Evolutionary conservation across 2,888 invertebrate genomes (phyloP).

Genomic region (Melanophora roralis): DNA sequence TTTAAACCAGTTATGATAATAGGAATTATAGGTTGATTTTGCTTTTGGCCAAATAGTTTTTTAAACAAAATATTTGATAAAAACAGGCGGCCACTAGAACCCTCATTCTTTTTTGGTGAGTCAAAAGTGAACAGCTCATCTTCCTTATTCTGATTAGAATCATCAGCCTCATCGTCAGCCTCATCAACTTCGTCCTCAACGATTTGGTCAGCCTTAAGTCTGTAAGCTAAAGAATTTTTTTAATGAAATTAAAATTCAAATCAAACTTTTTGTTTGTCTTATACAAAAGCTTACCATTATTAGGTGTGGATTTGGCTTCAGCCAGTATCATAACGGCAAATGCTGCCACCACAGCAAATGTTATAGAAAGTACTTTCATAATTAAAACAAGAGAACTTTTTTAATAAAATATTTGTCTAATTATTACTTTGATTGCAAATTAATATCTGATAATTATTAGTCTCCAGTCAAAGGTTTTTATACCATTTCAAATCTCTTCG

Average conservation of each 20-base stretch:
- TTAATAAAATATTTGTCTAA: constrained; percentile 38
- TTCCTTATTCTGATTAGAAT: neutral
- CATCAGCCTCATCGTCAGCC: constrained; percentile 21
- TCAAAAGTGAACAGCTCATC: neutral
- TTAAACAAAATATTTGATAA: constrained; percentile 72
- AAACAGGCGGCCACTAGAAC: constrained; percentile 72
- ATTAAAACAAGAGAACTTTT: constrained; percentile 60
- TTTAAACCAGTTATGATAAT: constrained; percentile 72
- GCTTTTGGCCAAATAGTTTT: constrained; percentile 68
- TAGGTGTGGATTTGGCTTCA: constrained; percentile 47
- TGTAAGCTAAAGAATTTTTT: neutral
- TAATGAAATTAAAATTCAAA: neutral
- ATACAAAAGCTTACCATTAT: constrained; percentile 61
- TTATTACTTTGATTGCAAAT: constrained; percentile 69
- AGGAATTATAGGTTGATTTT: constrained; percentile 69
- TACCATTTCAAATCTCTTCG: constrained; percentile 60
- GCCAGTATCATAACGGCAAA: constrained; percentile 50
- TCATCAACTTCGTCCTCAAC: constrained; percentile 1
- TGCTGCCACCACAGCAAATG: constrained; percentile 62
- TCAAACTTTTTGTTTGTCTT: no score
- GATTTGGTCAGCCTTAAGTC: constrained; percentile 31
- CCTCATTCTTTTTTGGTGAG: constrained; percentile 63
- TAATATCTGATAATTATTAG: constrained; percentile 68
- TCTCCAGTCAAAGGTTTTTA: constrained; percentile 67
- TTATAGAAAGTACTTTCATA: constrained; percentile 60